Base-by-base conservation (phyloP, 2,797 vertebrate species). In the Pangasius mekongensis region DNA sequence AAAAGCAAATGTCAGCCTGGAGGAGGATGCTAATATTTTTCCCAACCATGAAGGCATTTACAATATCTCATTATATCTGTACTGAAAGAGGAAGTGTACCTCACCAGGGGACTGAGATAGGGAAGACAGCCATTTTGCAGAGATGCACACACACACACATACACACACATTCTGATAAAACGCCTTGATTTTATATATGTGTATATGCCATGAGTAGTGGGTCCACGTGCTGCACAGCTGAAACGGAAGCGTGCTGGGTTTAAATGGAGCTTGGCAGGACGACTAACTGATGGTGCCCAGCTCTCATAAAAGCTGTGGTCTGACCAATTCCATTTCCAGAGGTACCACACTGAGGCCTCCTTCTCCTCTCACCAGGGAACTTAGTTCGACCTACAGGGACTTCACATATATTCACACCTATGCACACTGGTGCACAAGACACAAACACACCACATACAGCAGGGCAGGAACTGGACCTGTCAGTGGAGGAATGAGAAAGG, bases 261-360 rank as follows among this genome's bases (percentile, higher is more conserved):
- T 87, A 88, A 89, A 85, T 66, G 49, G 11, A 6, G 80, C 84
- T 67, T 86, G 90, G 91, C 91, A 89, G 84, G 56, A 84, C 64
- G 90, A 85, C 56, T 90, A 92, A 94, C 90, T 90, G 91, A 60
- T 87, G 85, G 80, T 89, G 90, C 66, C 91, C 90, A 84, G 89
- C 91, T 92, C 91, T 89, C 89, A 87, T 89, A 90, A 92, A 93
- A 93, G 89, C 90, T 89, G 88, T 80, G 86, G 69, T 88, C 84
- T 91, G 91, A 92, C 87, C 89, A 86, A 91, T 91, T 91, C 88
- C 87, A 88, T 88, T 92, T 91, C 90, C 58, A 9, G 86, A 74
- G 87, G 90, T 81, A 90, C 88, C 81, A 84, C 71, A 84, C 82
- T 86, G 76, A 87, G 86, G 10, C 89, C 36, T 87, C 78, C 83